These are phyloP conservation scores for Dryococelus australis DNA, from an alignment of 2,888 invertebrate genomes.

Conservation along the genomic window DNA sequence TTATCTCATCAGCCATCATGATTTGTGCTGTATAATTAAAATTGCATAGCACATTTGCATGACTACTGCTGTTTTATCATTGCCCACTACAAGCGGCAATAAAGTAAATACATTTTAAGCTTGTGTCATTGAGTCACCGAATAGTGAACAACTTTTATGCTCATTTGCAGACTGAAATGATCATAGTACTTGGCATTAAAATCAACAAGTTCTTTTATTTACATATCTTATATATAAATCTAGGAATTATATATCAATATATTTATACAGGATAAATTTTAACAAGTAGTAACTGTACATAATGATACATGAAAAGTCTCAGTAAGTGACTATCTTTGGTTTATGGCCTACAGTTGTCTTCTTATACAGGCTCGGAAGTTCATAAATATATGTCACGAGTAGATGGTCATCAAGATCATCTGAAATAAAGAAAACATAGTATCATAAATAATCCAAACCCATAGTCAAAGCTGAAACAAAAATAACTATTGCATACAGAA, in stretches of 20 bases:
- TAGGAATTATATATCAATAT: background rate
- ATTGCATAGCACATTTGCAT: too few species aligned
- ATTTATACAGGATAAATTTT: constrained; percentile 17
- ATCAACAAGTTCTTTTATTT: constrained; percentile 18
- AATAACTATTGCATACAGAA: too few species aligned
- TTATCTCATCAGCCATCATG: too few species aligned
- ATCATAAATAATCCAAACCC: too few species aligned
- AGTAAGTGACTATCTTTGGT: constrained; percentile 37
- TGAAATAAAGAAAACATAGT: constrained; percentile 54
- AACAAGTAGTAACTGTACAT: background rate
- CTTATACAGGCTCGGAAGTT: background rate
- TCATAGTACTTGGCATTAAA: background rate
- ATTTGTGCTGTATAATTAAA: too few species aligned
- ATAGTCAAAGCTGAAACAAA: too few species aligned
- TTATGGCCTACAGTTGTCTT: constrained; percentile 19
- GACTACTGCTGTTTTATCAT: too few species aligned
- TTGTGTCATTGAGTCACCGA: too few species aligned
- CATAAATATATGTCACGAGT: constrained; percentile 60
- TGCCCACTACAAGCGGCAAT: too few species aligned
- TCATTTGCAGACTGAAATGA: too few species aligned
- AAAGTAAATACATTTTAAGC: too few species aligned
- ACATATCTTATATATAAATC: constrained; percentile 32
- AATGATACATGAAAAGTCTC: background rate
- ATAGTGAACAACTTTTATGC: too few species aligned
- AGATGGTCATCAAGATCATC: constrained; percentile 70